Evolutionary conservation across 2,113 vertebrate species (phyloP), one percentile per base, ranked within the genome.

Genomic region (Condylura cristata): DNA sequence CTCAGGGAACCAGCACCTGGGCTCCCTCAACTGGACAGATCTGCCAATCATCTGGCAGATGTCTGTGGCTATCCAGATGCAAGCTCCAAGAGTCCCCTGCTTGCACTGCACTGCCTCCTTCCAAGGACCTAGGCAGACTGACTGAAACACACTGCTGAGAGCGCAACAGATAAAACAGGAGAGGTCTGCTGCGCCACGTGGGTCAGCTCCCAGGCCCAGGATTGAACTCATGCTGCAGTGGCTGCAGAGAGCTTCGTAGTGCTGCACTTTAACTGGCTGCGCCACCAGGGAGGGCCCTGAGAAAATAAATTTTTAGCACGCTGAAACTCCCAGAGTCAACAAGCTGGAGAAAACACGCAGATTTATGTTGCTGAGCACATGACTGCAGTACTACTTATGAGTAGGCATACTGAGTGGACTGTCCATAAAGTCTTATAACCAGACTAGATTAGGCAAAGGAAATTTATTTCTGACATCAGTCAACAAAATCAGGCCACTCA

Each of bases 401-500:
- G 68, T 39, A n/a, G 41, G 65, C 7, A 46, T 3, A 14, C 61
- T 8, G 16, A 16, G 41, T 39, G 70, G 83, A 78, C 53, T 41
- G 93, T 34, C 71, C 44, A 12, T 61, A 37, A 41, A 71, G 24
- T 3, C 18, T 37, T 26, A 78, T 2, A 34, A 30, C 2, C 3
- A 6, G 51, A 61, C 56, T 46, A 24, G 8, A 86, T 84, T 53
- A 80, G 51, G 48, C 86, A 72, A 83, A 79, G 89, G 78, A 93
- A 92, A 86, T 39, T 76, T 28, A 82, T 37, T 79, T 53, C 72
- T 68, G 56, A 89, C 83, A 24, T 60, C 46, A 51, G 65, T 68
- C 80, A 70, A 30, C 58, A 44, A 32, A 66, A 89, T 90, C n/a
- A 30, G 58, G 81, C 70, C 71, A 70, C 37, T 48, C 82, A 88